Evolutionary conservation across 2,888 invertebrate genomes (phyloP).

Genomic region (Stramonita haemastoma): DNA sequence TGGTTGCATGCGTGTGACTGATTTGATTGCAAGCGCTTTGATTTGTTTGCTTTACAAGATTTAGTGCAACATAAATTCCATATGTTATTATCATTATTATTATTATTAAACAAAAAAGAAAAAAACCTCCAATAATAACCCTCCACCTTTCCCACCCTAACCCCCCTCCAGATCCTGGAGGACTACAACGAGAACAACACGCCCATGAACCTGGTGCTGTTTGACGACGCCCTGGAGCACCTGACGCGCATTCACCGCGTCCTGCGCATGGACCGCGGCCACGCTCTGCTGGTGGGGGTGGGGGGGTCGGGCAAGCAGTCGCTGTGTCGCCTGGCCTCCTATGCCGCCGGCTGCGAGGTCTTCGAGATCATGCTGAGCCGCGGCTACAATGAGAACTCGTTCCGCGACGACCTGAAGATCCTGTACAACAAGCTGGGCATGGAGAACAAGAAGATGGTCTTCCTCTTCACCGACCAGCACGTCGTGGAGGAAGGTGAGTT

Average conservation of each 20-base stretch:
- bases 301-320: conserved; percentile 91
- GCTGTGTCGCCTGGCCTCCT: conserved; percentile 87
- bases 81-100: no score
- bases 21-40: no score
- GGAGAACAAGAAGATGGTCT: conserved; percentile 87
- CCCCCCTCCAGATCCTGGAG: conserved; percentile 84
- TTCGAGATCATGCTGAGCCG: conserved; percentile 91
- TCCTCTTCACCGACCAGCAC: conserved; percentile 90
- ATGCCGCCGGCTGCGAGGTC: conserved; percentile 89
- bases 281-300: conserved; percentile 90
- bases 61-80: no score
- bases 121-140: no score
- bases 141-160: no score
- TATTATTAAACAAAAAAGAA: no score
- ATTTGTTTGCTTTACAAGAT: no score
- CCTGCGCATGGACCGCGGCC: conserved; percentile 89
- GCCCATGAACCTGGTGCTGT: conserved; percentile 89
- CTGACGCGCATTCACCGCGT: conserved; percentile 91
- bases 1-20: no score
- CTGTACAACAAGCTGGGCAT: conserved; percentile 88
- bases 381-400: conserved; percentile 89
- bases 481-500: conserved; percentile 79
- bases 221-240: conserved; percentile 94
- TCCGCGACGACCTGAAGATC: conserved; percentile 91
- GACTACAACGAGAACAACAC: conserved; percentile 87